phyloP scores from a whole-genome alignment of 1,140 invertebrate species.

The Ips nitidus region DNA sequence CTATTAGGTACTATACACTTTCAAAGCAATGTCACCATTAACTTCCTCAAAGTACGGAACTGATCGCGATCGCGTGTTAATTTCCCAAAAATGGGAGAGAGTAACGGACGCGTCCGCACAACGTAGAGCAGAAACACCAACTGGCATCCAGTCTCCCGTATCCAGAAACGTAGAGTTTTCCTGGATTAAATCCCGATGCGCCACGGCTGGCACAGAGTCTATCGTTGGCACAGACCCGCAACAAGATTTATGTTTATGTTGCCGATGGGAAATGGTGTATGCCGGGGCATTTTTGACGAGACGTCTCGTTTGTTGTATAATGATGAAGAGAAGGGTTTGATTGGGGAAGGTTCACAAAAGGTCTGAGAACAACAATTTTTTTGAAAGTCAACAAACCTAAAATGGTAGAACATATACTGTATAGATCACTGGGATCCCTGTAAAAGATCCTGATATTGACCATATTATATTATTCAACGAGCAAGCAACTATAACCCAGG shows the following conservation, averaged over 20 bases:
- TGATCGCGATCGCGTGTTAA: too few relatives aligned
- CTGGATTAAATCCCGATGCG: slow-evolving; percentile 13
- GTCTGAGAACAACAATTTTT: too few relatives aligned
- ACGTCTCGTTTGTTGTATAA: neutral
- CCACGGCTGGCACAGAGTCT: neutral
- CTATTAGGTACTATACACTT: too few relatives aligned
- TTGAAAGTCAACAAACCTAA: too few relatives aligned
- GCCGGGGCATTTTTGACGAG: neutral
- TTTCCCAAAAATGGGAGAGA: too few relatives aligned
- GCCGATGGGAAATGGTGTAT: slow-evolving; percentile 16
- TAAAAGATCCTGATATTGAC: too few relatives aligned
- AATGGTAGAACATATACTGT: too few relatives aligned
- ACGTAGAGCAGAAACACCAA: neutral
- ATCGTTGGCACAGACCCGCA: slow-evolving; percentile 17
- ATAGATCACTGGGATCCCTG: too few relatives aligned
- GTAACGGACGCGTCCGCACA: neutral
- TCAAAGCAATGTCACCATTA: too few relatives aligned
- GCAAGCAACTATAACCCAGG: too few relatives aligned
- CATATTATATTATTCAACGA: too few relatives aligned
- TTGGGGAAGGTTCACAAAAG: neutral
- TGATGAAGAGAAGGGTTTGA: neutral
- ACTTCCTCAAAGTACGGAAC: too few relatives aligned
- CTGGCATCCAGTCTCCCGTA: slow-evolving; percentile 12
- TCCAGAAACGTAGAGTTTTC: slow-evolving; percentile 10
- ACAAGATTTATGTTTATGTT: slow-evolving; percentile 14